These are phyloP conservation scores for Ochotona curzoniae DNA, from an alignment of 2,113 vertebrate species.

Conservation along the genomic window DNA sequence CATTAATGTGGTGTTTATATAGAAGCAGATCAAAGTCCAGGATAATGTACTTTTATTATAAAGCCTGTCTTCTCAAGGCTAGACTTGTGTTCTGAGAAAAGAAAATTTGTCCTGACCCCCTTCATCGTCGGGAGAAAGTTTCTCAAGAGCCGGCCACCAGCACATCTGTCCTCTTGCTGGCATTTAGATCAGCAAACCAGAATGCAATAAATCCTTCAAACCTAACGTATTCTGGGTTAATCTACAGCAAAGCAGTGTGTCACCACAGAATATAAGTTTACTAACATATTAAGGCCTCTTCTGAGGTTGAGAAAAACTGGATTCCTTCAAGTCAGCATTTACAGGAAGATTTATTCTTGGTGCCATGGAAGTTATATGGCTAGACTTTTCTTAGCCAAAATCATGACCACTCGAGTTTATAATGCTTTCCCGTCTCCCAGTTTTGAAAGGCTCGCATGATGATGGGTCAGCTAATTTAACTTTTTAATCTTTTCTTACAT, in stretches of 20 bases:
- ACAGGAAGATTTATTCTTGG: conserved; percentile 71
- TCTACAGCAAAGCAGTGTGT: conserved; percentile 68
- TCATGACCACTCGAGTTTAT: conserved; percentile 45
- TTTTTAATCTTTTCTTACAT: conserved; percentile 60
- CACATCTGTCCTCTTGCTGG: conserved; percentile 61
- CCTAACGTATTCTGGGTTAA: conserved; percentile 69
- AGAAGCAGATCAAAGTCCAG: background rate
- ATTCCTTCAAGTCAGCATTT: conserved; percentile 73
- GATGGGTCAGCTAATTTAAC: conserved; percentile 60
- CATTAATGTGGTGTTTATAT: background rate
- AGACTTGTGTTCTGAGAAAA: background rate
- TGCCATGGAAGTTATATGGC: background rate
- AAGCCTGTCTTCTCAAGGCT: background rate
- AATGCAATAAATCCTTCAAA: conserved; percentile 77
- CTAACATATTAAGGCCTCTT: conserved; percentile 81
- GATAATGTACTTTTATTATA: conserved; percentile 17
- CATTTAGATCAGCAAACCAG: conserved; percentile 72
- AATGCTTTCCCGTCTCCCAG: conserved; percentile 39
- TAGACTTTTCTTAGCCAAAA: conserved; percentile 58
- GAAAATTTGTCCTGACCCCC: background rate
- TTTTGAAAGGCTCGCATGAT: conserved; percentile 52
- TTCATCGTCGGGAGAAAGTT: conserved; percentile 16
- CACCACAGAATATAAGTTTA: conserved; percentile 70
- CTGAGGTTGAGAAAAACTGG: conserved; percentile 75
- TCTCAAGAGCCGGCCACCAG: conserved; percentile 49